A percentile compares a stretch with the other conserved stretches of the same genome.
phyloP scores from a whole-genome alignment of 2,113 vertebrate species.

The Callorhinus ursinus region DNA sequence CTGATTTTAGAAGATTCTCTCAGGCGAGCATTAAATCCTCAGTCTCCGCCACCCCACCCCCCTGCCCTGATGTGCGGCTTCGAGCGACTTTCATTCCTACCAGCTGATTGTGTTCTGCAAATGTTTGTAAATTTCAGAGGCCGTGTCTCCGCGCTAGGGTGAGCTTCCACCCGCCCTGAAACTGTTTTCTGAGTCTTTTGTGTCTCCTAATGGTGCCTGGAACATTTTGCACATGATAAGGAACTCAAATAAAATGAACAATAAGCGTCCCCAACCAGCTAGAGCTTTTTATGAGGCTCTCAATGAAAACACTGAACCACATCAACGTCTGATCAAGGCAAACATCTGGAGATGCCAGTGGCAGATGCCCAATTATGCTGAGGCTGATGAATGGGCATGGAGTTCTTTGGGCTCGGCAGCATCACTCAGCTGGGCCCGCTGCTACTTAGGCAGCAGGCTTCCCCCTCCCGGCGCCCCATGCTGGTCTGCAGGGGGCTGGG shows the following conservation, averaged over 20 bases:
- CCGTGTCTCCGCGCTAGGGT: slow-evolving; percentile 50
- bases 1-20: slow-evolving; percentile 47
- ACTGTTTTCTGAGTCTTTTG: slow-evolving; percentile 79
- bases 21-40: neutral
- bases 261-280: slow-evolving; percentile 63
- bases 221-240: slow-evolving; percentile 81
- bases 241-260: slow-evolving; percentile 79
- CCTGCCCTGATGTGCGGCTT: neutral
- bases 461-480: neutral
- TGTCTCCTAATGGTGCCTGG: slow-evolving; percentile 77
- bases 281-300: slow-evolving; percentile 67
- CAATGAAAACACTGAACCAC: slow-evolving; percentile 69
- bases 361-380: slow-evolving; percentile 72
- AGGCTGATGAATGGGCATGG: slow-evolving; percentile 62
- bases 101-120: slow-evolving; percentile 72
- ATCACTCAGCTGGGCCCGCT: slow-evolving; percentile 45
- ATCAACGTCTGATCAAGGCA: slow-evolving; percentile 53
- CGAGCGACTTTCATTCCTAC: slow-evolving; percentile 42
- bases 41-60: neutral
- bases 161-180: slow-evolving; percentile 66
- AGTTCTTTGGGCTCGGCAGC: slow-evolving; percentile 24
- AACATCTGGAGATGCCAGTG: slow-evolving; percentile 76
- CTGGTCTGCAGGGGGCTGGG: neutral
- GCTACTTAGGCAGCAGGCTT: neutral
- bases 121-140: slow-evolving; percentile 78